Base-by-base conservation (phyloP, 2,113 vertebrate genomes). In the Oenanthe melanoleuca region DNA sequence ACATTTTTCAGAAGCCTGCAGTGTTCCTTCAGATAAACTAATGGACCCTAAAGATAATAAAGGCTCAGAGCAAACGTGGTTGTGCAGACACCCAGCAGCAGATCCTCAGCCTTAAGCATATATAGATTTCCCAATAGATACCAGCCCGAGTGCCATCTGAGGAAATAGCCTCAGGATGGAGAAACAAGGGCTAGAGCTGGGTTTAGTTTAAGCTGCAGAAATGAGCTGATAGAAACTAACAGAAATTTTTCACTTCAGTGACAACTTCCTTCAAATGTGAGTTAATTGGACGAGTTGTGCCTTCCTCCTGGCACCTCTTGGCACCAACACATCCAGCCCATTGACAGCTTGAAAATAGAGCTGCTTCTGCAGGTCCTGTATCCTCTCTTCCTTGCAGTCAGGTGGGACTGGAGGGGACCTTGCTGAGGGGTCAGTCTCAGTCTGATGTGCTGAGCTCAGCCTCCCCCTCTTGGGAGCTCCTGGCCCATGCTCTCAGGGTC, bases 161-260 rank as follows among this genome's bases (percentile, higher is more conserved):
- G 86, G 69, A 88, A 93, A 72, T 3, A 74, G 21, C 87, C 65
- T 92, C 79, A 25, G 91, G 63, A 49, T 10, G 69, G 28, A 80
- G 45, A 60, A 90, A 55, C 80, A 85, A 64, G 57, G 89, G 29
- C 73, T 73, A 49, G 61, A 88, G 45, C 13, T 80, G 52, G 11
- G 55, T 71, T 92, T 88, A 65, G 61, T 85, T 94, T 95, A 72
- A 77, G 53, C 56, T 59, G 38, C 50, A 96, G 55, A 85, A 91
- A 63, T 47, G 10, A 89, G 69, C 50, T 92, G 67, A 95, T 95
- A 31, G 57, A 85, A 96, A 92, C 17, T 64, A 96, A 93, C 29
- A 17, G 88, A 85, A 93, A 89, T 71, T 71, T 74, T 90, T 71
- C 55, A 40, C 38, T 91, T 75, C 57, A 18, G 38, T 47, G 34